Evolutionary conservation across 1,140 invertebrate species (phyloP), one percentile per base, ranked within the genome.

Genomic region (Dendrolimus punctatus): DNA sequence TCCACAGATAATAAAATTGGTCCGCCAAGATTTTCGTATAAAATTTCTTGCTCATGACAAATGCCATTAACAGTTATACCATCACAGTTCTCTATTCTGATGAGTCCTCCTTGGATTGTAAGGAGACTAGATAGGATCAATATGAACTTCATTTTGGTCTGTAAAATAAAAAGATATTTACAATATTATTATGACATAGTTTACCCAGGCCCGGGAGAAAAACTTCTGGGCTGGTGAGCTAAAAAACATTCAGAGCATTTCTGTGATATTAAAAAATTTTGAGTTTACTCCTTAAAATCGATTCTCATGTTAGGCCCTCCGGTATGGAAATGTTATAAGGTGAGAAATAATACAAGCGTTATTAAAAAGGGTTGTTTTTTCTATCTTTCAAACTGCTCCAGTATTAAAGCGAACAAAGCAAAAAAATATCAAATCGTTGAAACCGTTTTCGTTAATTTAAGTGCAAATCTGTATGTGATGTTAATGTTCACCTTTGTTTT

Each of bases 1-100:
- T 81, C 78, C 46, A 73, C 57, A 5, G 70, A 63, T 42, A 84
- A 52, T 6, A 69, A 55, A 40, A 74, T 80, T 0, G 78, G 80
- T 55, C 73, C 64, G 40, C 80, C 76, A 0, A 81, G 44, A n/a
- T 67, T 66, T 8, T 57, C 36, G 39, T 71, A 70, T 4, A 84
- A 53, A 3, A 65, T 37, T 60, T 77, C 75, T 10, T 50, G 49
- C 5, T 72, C 67, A 40, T 79, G 55, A 43, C 71, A 65, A 4
- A 65, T 36, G 5, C 55, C 59, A 6, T 77, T 54, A 10, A 80
- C 71, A 5, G 47, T 52, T 5, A 74, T 40, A 5, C 70, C 66
- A 5, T 68, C 51, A 54, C 80, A 80, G 8, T 49, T 53, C 39
- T 68, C 57, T 51, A 64, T 58, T 57, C 60, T 68, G 10, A 77